Conservation (phyloP, 1,140 invertebrate genomes). For the Geopemphigus sp. region DNA sequence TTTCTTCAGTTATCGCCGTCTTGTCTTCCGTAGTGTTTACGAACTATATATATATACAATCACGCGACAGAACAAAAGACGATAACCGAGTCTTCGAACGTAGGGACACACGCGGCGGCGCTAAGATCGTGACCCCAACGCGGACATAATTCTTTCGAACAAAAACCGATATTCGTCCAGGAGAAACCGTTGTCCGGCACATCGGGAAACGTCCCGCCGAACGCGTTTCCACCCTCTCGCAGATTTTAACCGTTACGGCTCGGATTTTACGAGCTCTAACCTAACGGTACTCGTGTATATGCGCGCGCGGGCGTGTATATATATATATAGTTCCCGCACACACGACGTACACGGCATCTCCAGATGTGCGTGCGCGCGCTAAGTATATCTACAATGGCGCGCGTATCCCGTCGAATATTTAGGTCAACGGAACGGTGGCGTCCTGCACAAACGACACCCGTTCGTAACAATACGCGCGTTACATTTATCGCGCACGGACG, state of each 20-base stretch:
- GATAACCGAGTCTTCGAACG: too few relatives aligned
- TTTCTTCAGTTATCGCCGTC: too few relatives aligned
- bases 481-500: neutral
- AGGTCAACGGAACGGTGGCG: conserved; percentile 5
- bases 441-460: neutral
- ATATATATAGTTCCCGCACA: neutral
- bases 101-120: too few relatives aligned
- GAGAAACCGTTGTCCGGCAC: too few relatives aligned
- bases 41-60: too few relatives aligned
- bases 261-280: conserved; percentile 33
- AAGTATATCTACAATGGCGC: neutral
- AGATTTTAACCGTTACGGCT: conserved; percentile 34
- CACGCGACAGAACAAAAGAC: too few relatives aligned
- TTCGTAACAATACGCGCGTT: neutral
- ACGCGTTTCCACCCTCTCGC: conserved; percentile 15
- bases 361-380: neutral
- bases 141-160: too few relatives aligned
- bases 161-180: too few relatives aligned
- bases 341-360: too few relatives aligned
- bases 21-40: too few relatives aligned
- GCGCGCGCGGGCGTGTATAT: too few relatives aligned
- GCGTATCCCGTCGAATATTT: conserved; percentile 43
- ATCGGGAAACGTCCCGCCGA: neutral
- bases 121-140: too few relatives aligned
- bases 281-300: conserved; percentile 40